phyloP scores from a whole-genome alignment of 2,113 vertebrate genomes.

The Lipophrys pholis region DNA sequence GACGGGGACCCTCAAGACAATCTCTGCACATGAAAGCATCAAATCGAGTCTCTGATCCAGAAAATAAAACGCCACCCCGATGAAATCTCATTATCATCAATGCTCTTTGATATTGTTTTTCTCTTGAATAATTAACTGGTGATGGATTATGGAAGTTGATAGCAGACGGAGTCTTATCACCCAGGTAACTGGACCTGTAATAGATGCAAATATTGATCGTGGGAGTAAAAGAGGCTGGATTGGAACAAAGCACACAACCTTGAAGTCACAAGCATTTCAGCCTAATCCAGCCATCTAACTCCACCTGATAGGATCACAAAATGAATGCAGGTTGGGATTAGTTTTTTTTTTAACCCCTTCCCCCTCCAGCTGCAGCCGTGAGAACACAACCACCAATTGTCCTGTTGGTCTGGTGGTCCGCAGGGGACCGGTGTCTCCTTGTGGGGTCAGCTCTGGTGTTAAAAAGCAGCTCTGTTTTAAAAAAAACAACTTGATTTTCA shows the following conservation, averaged over 20 bases:
- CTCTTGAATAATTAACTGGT: conserved; percentile 75
- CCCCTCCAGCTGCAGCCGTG: conserved; percentile 18
- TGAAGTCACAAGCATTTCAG: conserved; percentile 43
- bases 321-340: conserved; percentile 60
- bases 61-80: conserved; percentile 53
- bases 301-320: conserved; percentile 59
- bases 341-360: not conserved
- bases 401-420: conserved; percentile 34
- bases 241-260: conserved; percentile 46
- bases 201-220: conserved; percentile 68
- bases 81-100: conserved; percentile 66
- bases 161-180: conserved; percentile 59
- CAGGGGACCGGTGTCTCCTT: conserved; percentile 38
- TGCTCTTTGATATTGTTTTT: conserved; percentile 69
- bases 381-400: conserved; percentile 59
- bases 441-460: conserved; percentile 37
- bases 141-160: conserved; percentile 65
- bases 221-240: conserved; percentile 21
- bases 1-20: conserved; percentile 63
- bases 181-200: conserved; percentile 61
- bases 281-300: conserved; percentile 54
- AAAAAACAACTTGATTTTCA: conserved; percentile 38
- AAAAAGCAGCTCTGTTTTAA: conserved; percentile 11
- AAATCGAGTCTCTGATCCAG: conserved; percentile 59
- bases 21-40: conserved; percentile 59